Evolutionary conservation across 2,888 invertebrate species (phyloP).

Genomic region (Pachliopta kotzebuea): DNA sequence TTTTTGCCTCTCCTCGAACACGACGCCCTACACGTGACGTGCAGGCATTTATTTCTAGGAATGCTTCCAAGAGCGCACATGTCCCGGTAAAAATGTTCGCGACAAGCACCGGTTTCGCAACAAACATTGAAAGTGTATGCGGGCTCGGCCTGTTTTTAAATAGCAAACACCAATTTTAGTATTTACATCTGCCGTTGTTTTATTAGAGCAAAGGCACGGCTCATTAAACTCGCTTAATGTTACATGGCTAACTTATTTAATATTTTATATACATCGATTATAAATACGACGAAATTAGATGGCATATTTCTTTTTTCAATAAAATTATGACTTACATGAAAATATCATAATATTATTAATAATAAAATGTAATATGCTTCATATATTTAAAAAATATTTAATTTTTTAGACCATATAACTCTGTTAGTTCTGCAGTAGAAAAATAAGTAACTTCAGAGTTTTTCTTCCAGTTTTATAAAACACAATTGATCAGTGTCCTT

Average conservation of each 20-base stretch:
- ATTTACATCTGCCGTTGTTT: slow-evolving; percentile 41
- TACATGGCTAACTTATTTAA: neutral
- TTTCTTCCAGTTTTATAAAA: too few relatives aligned
- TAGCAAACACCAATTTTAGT: slow-evolving; percentile 36
- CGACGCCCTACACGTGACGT: slow-evolving; percentile 60
- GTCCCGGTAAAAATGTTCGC: slow-evolving; percentile 41
- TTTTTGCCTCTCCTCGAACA: slow-evolving; percentile 45
- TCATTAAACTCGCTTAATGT: neutral
- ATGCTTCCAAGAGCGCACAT: slow-evolving; percentile 56
- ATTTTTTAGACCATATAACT: too few relatives aligned
- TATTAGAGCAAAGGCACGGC: slow-evolving; percentile 1
- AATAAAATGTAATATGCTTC: too few relatives aligned
- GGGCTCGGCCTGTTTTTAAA: slow-evolving; percentile 44
- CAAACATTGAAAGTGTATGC: slow-evolving; percentile 40
- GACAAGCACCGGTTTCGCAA: slow-evolving; percentile 41
- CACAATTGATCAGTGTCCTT: too few relatives aligned
- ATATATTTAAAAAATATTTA: too few relatives aligned
- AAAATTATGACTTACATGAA: too few relatives aligned
- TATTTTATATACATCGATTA: neutral
- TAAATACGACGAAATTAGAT: too few relatives aligned
- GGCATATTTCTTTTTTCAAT: too few relatives aligned
- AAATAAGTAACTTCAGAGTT: too few relatives aligned
- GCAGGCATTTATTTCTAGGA: slow-evolving; percentile 60
- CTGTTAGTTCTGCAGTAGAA: too few relatives aligned
- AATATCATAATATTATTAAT: too few relatives aligned